Evolutionary conservation across 2,113 vertebrate species (phyloP).

Genomic region (Micromys minutus): DNA sequence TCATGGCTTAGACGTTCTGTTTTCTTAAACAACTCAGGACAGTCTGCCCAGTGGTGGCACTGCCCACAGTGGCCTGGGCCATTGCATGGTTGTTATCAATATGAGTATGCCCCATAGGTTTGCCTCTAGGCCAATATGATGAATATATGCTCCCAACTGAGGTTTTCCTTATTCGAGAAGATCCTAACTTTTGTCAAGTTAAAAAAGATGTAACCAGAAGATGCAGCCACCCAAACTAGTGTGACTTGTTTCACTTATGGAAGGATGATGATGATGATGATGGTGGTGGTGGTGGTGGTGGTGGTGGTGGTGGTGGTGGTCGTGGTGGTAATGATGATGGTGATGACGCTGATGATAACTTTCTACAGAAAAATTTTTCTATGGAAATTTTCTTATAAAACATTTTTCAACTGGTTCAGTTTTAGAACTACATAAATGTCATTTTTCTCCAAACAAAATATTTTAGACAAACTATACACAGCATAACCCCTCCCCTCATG

Average conservation of each 20-base stretch:
- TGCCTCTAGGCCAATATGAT: not conserved
- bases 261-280: not conserved
- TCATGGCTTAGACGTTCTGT: too few species aligned
- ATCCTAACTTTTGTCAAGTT: not conserved
- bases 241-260: not conserved
- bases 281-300: too few species aligned
- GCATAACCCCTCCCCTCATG: not conserved
- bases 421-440: not conserved
- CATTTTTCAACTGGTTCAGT: not conserved
- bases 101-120: too few species aligned
- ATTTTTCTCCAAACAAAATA: conserved; percentile 36
- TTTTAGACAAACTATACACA: not conserved
- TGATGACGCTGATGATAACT: not conserved
- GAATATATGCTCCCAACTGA: not conserved
- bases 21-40: not conserved
- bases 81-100: not conserved
- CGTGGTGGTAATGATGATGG: not conserved
- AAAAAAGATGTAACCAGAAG: not conserved
- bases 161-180: not conserved
- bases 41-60: not conserved
- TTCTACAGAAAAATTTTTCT: not conserved
- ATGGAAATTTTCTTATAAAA: not conserved
- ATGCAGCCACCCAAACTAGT: not conserved
- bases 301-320: not conserved
- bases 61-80: not conserved